Conservation (phyloP, 1,140 invertebrate genomes). For the Drosophila equinoxialis region DNA sequence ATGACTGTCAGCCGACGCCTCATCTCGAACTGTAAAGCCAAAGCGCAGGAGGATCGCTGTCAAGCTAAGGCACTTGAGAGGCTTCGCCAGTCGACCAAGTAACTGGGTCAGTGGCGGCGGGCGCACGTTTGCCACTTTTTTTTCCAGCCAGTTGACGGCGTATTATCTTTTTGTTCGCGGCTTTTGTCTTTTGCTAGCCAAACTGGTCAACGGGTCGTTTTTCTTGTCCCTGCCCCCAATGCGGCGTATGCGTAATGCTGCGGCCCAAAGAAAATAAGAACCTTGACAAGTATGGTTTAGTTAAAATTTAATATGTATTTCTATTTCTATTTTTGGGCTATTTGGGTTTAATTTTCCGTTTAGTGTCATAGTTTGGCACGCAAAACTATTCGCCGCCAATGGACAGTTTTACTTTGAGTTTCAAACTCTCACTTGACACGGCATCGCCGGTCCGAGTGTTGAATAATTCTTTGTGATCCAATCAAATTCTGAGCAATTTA, state of each 20-base stretch:
- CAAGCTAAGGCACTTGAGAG: slow-evolving; percentile 36
- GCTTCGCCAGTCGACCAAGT: slow-evolving; percentile 60
- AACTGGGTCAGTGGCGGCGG: slow-evolving; percentile 71
- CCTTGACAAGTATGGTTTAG: slow-evolving; percentile 55
- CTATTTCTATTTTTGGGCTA: slow-evolving; percentile 12
- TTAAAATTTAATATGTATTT: slow-evolving; percentile 33
- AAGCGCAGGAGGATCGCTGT: slow-evolving; percentile 21
- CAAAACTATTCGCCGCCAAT: slow-evolving; percentile 49
- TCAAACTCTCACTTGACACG: slow-evolving; percentile 56
- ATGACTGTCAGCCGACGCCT: slow-evolving; percentile 39
- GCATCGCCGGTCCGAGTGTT: slow-evolving; percentile 57
- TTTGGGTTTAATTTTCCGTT: slow-evolving; percentile 14
- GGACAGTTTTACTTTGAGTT: slow-evolving; percentile 17
- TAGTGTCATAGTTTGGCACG: slow-evolving; percentile 25
- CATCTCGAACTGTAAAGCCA: slow-evolving; percentile 39
- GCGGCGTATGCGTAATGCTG: slow-evolving; percentile 65
- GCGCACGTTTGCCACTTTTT: slow-evolving; percentile 50
- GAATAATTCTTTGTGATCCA: slow-evolving; percentile 81
- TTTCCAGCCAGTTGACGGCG: slow-evolving; percentile 13
- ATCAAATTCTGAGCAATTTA: slow-evolving; percentile 77
- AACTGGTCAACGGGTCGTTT: slow-evolving; percentile 9
- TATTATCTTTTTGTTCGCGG: slow-evolving; percentile 39
- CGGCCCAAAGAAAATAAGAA: slow-evolving; percentile 22
- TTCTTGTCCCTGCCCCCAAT: slow-evolving; percentile 41
- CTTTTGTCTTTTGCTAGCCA: slow-evolving; percentile 57